These are phyloP conservation scores for Drosophila rufa DNA, from an alignment of 1,140 invertebrate species.

Conservation along the genomic window DNA sequence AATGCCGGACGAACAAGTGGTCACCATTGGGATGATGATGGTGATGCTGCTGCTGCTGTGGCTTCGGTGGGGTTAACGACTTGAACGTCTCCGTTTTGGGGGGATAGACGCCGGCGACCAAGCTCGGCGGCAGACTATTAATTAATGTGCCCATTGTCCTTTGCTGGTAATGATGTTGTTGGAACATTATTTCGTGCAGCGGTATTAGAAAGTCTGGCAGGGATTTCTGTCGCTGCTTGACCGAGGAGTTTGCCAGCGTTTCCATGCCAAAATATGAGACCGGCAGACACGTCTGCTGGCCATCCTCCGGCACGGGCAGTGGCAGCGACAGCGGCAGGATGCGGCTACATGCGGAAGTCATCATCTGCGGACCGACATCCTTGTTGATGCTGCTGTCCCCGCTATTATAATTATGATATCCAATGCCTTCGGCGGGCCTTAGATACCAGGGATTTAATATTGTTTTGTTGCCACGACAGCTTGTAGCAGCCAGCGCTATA, in stretches of 20 bases:
- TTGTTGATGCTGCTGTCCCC: slow-evolving; percentile 29
- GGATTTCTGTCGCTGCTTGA: slow-evolving; percentile 69
- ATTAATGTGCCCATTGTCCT: slow-evolving; percentile 75
- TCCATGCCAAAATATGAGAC: slow-evolving; percentile 68
- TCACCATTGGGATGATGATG: slow-evolving; percentile 60
- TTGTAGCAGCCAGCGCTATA: slow-evolving; percentile 64
- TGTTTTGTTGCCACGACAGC: slow-evolving; percentile 75
- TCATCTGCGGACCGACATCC: slow-evolving; percentile 43
- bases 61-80: slow-evolving; percentile 72
- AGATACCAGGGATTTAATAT: slow-evolving; percentile 74
- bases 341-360: slow-evolving; percentile 38
- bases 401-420: slow-evolving; percentile 76
- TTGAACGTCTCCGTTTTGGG: slow-evolving; percentile 66
- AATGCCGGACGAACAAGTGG: slow-evolving; percentile 78
- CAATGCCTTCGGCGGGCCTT: slow-evolving; percentile 56
- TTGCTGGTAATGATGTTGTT: slow-evolving; percentile 61
- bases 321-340: neutral
- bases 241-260: slow-evolving; percentile 50
- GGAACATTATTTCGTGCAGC: slow-evolving; percentile 78
- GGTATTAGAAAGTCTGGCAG: slow-evolving; percentile 79
- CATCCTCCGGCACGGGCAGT: neutral
- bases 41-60: slow-evolving; percentile 44
- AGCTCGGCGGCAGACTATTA: slow-evolving; percentile 69
- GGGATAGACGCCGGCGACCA: slow-evolving; percentile 32
- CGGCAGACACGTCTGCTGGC: slow-evolving; percentile 71